Conservation (phyloP, 2,888 invertebrate species). For the Leptothorax acervorum region DNA sequence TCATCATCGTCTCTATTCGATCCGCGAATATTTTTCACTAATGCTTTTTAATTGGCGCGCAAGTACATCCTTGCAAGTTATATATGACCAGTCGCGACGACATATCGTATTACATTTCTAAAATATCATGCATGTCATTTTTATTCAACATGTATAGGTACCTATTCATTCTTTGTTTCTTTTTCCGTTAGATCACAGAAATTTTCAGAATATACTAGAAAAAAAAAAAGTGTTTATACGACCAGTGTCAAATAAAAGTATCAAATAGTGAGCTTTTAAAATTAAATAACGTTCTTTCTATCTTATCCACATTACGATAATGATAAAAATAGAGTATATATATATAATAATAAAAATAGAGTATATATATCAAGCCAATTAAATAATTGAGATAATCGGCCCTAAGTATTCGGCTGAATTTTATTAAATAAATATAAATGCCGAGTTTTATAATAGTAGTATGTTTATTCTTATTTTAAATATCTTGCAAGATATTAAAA, state of each 20-base stretch:
- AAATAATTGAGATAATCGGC: not conserved
- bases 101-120: not conserved
- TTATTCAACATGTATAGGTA: not conserved
- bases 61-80: not conserved
- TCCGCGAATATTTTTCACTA: not conserved
- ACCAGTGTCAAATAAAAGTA: not conserved
- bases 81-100: not conserved
- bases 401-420: not conserved
- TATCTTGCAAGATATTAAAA: not conserved
- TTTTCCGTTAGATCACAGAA: not conserved
- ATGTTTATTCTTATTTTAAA: not conserved
- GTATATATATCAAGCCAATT: not conserved
- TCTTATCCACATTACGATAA: not conserved
- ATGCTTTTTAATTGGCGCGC: constrained; percentile 6
- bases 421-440: not conserved
- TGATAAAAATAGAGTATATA: not conserved
- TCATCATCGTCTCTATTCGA: not conserved
- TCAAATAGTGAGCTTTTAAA: not conserved
- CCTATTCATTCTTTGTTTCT: not conserved
- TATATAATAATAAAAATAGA: not conserved
- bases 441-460: not conserved
- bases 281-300: not conserved
- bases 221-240: not conserved
- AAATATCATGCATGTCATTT: not conserved
- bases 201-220: not conserved